Base-by-base conservation (phyloP, 2,113 vertebrate species). In the Microtus ochrogaster region DNA sequence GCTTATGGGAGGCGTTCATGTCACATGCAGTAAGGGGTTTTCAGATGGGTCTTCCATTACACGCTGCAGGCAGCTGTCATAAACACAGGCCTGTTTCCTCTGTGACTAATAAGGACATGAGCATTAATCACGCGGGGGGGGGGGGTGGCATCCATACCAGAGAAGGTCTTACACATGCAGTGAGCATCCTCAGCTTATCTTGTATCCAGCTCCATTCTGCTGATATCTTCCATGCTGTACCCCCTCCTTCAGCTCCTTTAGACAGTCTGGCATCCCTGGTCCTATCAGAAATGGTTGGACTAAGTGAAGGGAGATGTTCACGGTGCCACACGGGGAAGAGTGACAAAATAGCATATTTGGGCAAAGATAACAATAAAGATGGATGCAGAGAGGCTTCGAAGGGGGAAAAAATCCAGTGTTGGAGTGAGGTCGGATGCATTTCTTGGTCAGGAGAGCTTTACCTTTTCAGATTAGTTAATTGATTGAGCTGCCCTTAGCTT, bases 1-100 rank as follows among this genome's bases (percentile, higher is more conserved):
- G n/a, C 5, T 1, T 1, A 6, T 3, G 28, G 28, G 5, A 11
- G 2, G 6, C 22, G 16, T 2, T 26, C 0, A 0, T 5, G 13
- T 24, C 26, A 22, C 0, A 0, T 4, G 4, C 65, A 39, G 72
- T 10, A 3, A 4, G 28, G 16, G 13, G 13, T 30, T 44, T 24
- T 47, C 26, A 5, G 7, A 44, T 28, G 8, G 88, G 39, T 47
- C 8, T 39, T 1, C n/a, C 26, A 3, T 28, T 19, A 16, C 8
- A 41, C 12, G 14, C 22, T 14, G 5, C 2, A 7, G 39, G 39
- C 26, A 28, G 36, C 28, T 44, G n/a, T 44, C 70, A 17, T 39
- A 41, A 28, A 17, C 14, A 55, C n/a, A 24, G 22, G 36, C 14
- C 6, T 28, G 41, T 33, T 17, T 8, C 30, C 52, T 41, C 3